These are phyloP conservation scores for Takifugu flavidus DNA, from an alignment of 2,113 vertebrate species.

Conservation along the genomic window DNA sequence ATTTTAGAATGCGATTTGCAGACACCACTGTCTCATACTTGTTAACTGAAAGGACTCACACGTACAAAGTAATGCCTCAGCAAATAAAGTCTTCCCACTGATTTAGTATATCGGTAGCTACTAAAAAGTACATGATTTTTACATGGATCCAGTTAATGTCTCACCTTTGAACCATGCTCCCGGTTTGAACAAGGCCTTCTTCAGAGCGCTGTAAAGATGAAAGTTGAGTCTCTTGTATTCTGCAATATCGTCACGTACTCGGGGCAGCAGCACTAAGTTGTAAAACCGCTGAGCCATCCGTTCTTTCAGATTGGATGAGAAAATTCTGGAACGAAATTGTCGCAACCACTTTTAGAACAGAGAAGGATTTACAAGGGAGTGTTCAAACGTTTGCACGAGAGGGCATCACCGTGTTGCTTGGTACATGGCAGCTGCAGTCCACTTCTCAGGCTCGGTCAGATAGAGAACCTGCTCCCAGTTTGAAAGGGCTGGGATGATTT, in stretches of 20 bases:
- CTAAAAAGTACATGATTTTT: too few relatives aligned
- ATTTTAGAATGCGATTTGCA: too few relatives aligned
- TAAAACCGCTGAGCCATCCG: constrained; percentile 96
- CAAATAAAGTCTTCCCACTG: too few relatives aligned
- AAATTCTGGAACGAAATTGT: constrained; percentile 78
- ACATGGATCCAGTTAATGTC: not conserved
- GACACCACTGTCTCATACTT: too few relatives aligned
- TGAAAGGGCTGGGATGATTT: constrained; percentile 92
- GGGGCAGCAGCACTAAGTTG: constrained; percentile 90
- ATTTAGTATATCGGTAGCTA: too few relatives aligned
- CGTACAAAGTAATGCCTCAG: too few relatives aligned
- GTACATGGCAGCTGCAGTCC: constrained; percentile 96
- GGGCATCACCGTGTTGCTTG: constrained; percentile 88
- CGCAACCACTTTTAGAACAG: not conserved
- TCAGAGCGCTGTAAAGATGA: constrained; percentile 92
- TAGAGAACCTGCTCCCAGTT: constrained; percentile 99
- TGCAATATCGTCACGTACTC: constrained; percentile 88
- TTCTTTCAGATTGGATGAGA: constrained; percentile 94
- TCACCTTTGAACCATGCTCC: constrained; percentile 98
- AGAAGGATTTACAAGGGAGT: not conserved
- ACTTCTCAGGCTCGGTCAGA: constrained; percentile 89
- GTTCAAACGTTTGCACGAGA: not conserved
- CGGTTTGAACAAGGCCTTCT: constrained; percentile 95
- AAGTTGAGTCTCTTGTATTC: constrained; percentile 97
- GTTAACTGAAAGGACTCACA: too few relatives aligned